A percentile compares a stretch with the other conserved stretches of the same genome.
phyloP scores from a whole-genome alignment of 2,888 invertebrate genomes.

The Tetranychus piercei region DNA sequence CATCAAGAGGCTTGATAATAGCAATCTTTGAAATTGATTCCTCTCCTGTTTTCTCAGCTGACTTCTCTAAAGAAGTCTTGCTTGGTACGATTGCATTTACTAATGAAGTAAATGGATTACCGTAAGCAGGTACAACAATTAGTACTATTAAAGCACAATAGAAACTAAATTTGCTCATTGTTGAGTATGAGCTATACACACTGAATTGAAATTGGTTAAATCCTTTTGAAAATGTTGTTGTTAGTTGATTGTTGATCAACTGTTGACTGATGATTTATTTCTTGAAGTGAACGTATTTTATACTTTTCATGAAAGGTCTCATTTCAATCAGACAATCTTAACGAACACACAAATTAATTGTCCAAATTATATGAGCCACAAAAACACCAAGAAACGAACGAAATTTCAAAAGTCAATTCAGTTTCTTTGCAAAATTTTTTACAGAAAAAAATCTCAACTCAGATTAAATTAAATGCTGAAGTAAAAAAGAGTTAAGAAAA shows the following conservation, averaged over 20 bases:
- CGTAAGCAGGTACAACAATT: background rate
- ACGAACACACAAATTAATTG: too few species aligned
- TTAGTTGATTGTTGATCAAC: slow-evolving; percentile 1
- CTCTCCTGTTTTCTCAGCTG: background rate
- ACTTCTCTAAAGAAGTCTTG: background rate
- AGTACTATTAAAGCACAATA: background rate
- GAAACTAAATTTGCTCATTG: background rate
- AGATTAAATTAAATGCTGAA: too few species aligned
- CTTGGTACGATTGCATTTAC: background rate
- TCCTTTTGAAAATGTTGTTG: background rate
- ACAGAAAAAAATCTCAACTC: too few species aligned
- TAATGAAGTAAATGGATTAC: background rate
- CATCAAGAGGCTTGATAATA: background rate
- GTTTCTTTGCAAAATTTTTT: too few species aligned
- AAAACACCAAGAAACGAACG: too few species aligned
- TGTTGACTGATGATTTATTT: background rate
- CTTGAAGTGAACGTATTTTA: too few species aligned
- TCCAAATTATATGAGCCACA: too few species aligned
- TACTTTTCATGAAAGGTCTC: too few species aligned
- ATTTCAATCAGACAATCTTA: too few species aligned
- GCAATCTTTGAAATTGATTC: background rate
- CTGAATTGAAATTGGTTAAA: background rate
- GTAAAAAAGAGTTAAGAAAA: too few species aligned
- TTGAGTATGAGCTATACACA: background rate
- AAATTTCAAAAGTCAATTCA: too few species aligned